Conservation (phyloP, 2,113 vertebrate species). For the Notothenia coriiceps region DNA sequence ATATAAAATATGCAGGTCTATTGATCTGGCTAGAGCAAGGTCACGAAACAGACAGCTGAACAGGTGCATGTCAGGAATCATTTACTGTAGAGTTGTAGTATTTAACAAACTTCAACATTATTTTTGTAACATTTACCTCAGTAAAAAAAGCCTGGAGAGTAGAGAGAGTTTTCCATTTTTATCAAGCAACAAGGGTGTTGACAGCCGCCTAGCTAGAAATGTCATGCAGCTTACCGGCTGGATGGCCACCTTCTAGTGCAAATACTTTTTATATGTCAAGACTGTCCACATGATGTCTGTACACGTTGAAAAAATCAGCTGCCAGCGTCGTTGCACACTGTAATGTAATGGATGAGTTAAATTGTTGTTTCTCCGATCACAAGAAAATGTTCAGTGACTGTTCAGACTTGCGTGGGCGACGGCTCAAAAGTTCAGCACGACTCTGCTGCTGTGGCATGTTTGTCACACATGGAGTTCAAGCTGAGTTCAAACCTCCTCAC, state of each 20-base stretch:
- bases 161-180: neutral
- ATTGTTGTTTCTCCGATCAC: constrained; percentile 9
- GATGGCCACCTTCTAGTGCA: neutral
- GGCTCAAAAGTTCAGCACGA: constrained; percentile 40
- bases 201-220: neutral
- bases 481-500: constrained; percentile 12
- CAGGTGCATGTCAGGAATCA: neutral
- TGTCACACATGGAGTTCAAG: constrained; percentile 16
- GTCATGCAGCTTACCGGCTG: neutral
- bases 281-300: neutral
- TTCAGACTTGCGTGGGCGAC: constrained; percentile 21
- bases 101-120: neutral
- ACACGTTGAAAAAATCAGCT: neutral
- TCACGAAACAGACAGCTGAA: neutral
- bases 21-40: neutral
- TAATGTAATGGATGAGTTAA: constrained; percentile 16
- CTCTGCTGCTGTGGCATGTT: neutral
- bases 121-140: neutral
- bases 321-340: too few species aligned
- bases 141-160: too few species aligned
- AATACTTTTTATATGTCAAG: neutral
- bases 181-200: neutral
- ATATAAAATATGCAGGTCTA: neutral
- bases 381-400: constrained; percentile 36
- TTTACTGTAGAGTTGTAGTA: neutral